A percentile compares a stretch with the other conserved stretches of the same genome.
Conservation (phyloP, 2,888 invertebrate species). For the Osedax frankpressi region DNA sequence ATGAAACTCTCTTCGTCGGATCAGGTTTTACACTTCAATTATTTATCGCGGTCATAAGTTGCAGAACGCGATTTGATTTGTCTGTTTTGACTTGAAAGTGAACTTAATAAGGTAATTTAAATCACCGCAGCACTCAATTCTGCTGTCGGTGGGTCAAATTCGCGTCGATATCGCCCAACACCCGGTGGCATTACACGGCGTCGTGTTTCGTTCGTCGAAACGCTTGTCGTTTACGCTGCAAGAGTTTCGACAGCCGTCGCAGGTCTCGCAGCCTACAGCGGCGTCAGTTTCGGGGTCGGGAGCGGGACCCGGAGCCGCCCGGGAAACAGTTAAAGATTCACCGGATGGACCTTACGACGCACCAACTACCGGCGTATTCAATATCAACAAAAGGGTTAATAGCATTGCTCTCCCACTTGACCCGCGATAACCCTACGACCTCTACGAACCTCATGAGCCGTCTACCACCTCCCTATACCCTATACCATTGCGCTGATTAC, state of each 20-base stretch:
- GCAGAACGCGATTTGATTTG: neutral
- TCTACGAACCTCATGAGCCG: too few relatives aligned
- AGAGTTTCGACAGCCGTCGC: conserved; percentile 48
- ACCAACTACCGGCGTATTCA: neutral
- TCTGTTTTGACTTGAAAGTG: too few relatives aligned
- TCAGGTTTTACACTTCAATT: too few relatives aligned
- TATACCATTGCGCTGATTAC: neutral
- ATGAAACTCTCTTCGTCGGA: neutral
- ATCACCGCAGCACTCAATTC: conserved; percentile 52
- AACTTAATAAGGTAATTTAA: too few relatives aligned
- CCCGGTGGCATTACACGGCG: conserved; percentile 90
- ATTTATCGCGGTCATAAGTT: neutral
- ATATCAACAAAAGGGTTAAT: neutral
- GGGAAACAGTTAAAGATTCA: too few relatives aligned
- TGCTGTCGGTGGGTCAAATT: conserved; percentile 74
- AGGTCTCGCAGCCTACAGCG: neutral
- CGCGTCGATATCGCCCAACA: conserved; percentile 93
- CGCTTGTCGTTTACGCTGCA: conserved; percentile 83
- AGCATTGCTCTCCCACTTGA: too few relatives aligned
- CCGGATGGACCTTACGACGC: too few relatives aligned
- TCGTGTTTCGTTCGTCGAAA: conserved; percentile 79
- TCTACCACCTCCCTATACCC: too few relatives aligned
- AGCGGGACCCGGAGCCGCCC: neutral
- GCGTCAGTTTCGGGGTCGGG: neutral
- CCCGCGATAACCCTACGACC: too few relatives aligned